Percentiles rank a stretch among this genome's conserved stretches.
phyloP scores from a whole-genome alignment of 2,888 invertebrate species.

The Proisotoma minuta region DNA sequence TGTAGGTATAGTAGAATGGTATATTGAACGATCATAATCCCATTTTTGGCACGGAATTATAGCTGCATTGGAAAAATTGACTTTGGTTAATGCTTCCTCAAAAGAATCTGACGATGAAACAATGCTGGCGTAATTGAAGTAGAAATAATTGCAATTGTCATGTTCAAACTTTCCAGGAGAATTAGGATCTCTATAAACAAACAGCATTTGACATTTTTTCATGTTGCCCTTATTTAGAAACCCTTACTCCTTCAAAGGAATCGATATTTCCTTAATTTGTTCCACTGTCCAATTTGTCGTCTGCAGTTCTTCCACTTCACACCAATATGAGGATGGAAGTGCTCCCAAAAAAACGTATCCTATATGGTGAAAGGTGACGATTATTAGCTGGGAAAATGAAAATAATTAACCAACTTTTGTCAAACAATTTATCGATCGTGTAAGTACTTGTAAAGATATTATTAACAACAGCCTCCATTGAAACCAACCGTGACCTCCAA shows the following conservation, averaged over 20 bases:
- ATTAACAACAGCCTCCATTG: conserved; percentile 39
- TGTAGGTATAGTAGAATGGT: conserved; percentile 37
- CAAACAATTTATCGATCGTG: neutral
- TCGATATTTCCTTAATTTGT: conserved; percentile 42
- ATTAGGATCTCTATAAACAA: conserved; percentile 1
- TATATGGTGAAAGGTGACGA: conserved; percentile 42
- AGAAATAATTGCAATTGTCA: conserved; percentile 38
- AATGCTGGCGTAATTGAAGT: conserved; percentile 33
- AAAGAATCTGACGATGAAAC: conserved; percentile 20
- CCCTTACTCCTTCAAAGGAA: conserved; percentile 24
- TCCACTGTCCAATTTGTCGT: conserved; percentile 38
- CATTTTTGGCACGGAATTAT: conserved; percentile 31
- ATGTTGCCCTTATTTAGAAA: no score
- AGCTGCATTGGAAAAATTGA: conserved; percentile 20
- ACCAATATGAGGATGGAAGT: conserved; percentile 47
- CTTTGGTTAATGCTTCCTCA: conserved; percentile 34
- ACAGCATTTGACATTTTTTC: no score
- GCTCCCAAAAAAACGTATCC: conserved; percentile 43
- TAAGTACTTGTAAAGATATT: conserved; percentile 37
- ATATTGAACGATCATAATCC: conserved; percentile 39
- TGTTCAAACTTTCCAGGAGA: conserved; percentile 6
- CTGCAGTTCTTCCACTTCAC: conserved; percentile 23
- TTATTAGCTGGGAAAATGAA: conserved; percentile 29
- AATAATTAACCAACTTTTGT: neutral
- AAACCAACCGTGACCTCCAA: conserved; percentile 39